Conservation (phyloP, 2,888 invertebrate genomes). For the Athalia rosae region DNA sequence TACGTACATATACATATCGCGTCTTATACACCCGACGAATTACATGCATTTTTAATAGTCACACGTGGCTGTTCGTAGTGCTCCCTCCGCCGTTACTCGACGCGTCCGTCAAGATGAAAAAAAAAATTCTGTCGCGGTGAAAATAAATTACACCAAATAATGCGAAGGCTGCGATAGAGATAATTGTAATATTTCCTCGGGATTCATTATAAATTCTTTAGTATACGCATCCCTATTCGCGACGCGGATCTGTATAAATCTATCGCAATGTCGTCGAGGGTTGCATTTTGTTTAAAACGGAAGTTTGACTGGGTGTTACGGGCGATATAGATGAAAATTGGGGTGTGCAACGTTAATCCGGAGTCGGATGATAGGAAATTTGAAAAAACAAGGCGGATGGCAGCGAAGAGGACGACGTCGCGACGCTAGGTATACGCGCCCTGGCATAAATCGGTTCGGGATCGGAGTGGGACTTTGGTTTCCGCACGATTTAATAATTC, state of each 20-base stretch:
- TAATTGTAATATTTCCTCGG: too few species aligned
- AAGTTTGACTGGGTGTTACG: not conserved
- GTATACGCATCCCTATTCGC: too few species aligned
- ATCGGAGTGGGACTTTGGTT: conserved; percentile 53
- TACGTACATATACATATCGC: not conserved
- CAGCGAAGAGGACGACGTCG: not conserved
- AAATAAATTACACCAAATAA: not conserved
- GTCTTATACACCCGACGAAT: conserved; percentile 54
- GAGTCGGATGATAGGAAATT: conserved; percentile 38
- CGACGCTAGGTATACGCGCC: conserved; percentile 49
- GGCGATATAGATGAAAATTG: conserved; percentile 8
- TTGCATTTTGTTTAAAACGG: too few species aligned
- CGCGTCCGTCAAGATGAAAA: not conserved
- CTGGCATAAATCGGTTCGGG: conserved; percentile 53
- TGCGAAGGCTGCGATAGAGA: too few species aligned
- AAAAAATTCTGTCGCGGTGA: not conserved
- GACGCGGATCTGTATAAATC: too few species aligned
- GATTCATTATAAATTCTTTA: too few species aligned
- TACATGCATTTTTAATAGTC: conserved; percentile 62
- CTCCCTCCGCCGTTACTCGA: not conserved
- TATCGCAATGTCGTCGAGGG: too few species aligned
- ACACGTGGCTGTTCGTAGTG: conserved; percentile 54
- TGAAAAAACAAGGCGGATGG: conserved; percentile 38
- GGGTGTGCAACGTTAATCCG: not conserved
- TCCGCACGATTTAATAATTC: conserved; percentile 58